Evolutionary conservation across 2,113 vertebrate species (phyloP), one percentile per base, ranked within the genome.

Genomic region (Lucifuga dentata): DNA sequence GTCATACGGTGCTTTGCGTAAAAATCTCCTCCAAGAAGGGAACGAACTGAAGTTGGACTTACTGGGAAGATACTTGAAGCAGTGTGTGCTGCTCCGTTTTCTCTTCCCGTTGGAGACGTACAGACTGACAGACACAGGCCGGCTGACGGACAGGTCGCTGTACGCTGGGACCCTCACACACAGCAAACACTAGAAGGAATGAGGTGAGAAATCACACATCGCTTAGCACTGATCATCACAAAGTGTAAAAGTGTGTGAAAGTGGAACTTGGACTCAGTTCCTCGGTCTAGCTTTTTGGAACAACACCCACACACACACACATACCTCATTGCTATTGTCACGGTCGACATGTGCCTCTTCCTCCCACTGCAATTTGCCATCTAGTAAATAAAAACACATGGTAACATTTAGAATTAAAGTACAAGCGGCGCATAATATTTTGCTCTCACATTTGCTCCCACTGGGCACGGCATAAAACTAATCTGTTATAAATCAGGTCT

Each of bases 301-400:
- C 26, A 29, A 29, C 26, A 29, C 26, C 3, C 26, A 29, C 5
- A n/a, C 8, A 20, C 11, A 23, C 2, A 49, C 7, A 61, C 26
- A 73, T 89, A 93, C 96, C 94, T 97, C 96, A 21, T 90, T 95
- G 88, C 95, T 96, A 90, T 94, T 95, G 60, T 95, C 82, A 10
- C 92, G 90, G 82, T 96, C 93, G 17, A 96, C 87, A 0, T 92
- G 90, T 24, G 95, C 94, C 83, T 97, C 95, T 55, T 96, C 94
- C 67, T 97, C 96, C 96, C 96, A 97, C 45, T 95, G 95, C 15
- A 96, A 80, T 78, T 96, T 96, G 50, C 96, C 96, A 84, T 97
- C 96, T 97, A 21, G 64, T 3, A 49, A 39, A 63, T 11, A 20
- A 69, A 8, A 74, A 49, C 20, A 74, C 5, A 11, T 40, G 8